Conservation (phyloP, 2,797 vertebrate genomes). For the Cuniculus paca region DNA sequence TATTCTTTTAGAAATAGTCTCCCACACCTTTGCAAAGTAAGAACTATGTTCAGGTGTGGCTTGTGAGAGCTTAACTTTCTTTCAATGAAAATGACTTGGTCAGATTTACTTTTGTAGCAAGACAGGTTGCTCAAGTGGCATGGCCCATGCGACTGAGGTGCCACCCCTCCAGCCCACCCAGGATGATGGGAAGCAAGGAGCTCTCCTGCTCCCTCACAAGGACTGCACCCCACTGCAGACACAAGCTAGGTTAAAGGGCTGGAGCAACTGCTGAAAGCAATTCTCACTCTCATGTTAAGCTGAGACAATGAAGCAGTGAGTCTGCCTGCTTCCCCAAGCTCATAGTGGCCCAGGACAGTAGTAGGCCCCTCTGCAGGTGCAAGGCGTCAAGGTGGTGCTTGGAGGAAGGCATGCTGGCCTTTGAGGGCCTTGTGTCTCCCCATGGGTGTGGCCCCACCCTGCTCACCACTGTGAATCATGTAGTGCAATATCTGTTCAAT, state of each 20-base stretch:
- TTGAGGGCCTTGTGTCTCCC: neutral
- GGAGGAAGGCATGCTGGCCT: neutral
- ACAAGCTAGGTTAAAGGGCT: neutral
- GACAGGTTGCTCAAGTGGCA: too few relatives aligned
- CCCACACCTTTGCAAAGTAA: neutral
- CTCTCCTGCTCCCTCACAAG: neutral
- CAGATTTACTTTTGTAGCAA: too few relatives aligned
- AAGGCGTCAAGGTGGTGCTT: neutral
- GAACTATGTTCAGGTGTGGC: rapidly evolving
- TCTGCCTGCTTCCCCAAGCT: neutral
- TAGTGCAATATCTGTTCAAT: constrained; percentile 99
- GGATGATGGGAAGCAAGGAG: neutral
- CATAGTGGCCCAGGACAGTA: neutral
- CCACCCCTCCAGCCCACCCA: too few relatives aligned
- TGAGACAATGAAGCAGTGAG: neutral
- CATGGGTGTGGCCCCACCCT: neutral
- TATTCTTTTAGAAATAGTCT: neutral
- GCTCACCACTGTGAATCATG: constrained; percentile 98
- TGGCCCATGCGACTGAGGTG: rapidly evolving
- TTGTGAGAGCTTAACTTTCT: neutral
- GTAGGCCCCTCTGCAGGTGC: neutral
- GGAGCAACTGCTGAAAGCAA: rapidly evolving
- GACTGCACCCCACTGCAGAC: rapidly evolving
- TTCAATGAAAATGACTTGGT: neutral
- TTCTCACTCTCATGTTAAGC: neutral